Evolutionary conservation across 92 coral and sea anemone species (phyloP), one percentile per base, ranked within the genome.

Genomic region (Pocillopora grandis): DNA sequence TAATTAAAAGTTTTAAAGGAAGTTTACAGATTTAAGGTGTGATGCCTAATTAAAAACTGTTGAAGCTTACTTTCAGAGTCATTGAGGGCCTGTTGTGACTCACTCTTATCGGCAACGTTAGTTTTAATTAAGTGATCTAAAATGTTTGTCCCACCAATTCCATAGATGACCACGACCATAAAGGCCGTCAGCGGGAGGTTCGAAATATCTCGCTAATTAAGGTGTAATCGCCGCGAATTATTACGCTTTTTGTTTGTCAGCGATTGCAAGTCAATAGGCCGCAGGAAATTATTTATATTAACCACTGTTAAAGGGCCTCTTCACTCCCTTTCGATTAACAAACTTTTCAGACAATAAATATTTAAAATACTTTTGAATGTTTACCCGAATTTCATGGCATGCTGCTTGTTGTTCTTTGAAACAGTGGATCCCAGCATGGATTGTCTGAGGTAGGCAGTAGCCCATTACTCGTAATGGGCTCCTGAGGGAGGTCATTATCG

Each of bases 61-160:
- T 9, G 23, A 36, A 23, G 78, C 63, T 75, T 10, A 63, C 58
- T n/a, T 20, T 17, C n/a, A 31, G 13, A 63, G 60, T 65, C 61
- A 37, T 72, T 14, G 62, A 48, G 60, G 55, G 37, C 48, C 72
- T 78, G 82, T 63, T 64, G 62, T 17, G 58, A 20, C 66, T 65
- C 37, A 67, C 52, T 7, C 52, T 42, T 42, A 65, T 78, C 42
- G 21, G 42, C 33, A 16, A 70, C 33, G 55, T 70, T 33, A 36
- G 55, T 70, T 64, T 42, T 70, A 35, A 70, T 70, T 36, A 70
- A 70, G 62, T 23, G 62, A 21, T n/a, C 56, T 14, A 9, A 20
- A 57, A 12, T 78, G 63, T 78, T 78, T 64, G 71, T 78, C 55
- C 42, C 35, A 36, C 42, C n/a, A 35, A 37, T 77, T 37, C 59